Evolutionary conservation across 2,113 vertebrate species (phyloP), one percentile per base, ranked within the genome.

Genomic region (Garra rufa): DNA sequence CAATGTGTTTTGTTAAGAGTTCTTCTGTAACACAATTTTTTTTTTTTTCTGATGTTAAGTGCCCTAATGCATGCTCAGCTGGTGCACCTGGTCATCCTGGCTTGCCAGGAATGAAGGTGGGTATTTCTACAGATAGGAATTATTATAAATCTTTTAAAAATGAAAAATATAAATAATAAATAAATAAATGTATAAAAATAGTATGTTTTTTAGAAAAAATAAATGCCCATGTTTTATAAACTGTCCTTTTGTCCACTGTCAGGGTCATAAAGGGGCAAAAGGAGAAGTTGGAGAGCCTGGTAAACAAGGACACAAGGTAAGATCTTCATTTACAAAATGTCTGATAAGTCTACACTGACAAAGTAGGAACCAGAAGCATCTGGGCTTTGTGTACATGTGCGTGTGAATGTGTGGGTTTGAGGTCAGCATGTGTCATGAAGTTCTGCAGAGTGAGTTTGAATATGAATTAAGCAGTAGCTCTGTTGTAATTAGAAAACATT

Each of bases 281-380:
- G 98, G 97, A 84, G 97, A 99, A 85, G 89, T 91, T 79, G 98
- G 98, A 73, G 98, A 98, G 90, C 98, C 98, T 76, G 98, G 98
- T 88, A 98, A 96, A 93, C 98, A 99, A 94, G 98, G 98, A 43
- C 97, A 99, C 91, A 99, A 98, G 97, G 98, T 98, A 96, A 95
- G 88, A 78, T 63, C 30, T 38, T 3, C 4, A 14, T 21, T 2
- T 14, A 34, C 6, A 34, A n/a, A 69, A 63, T 0, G 11, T 34
- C 8, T 34, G 24, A 48, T 65, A 24, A 6, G n/a, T 48, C 21
- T 63, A 34, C 15, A 0, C 34, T 24, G 21, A 67, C 14, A 46
- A 48, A 19, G 17, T 8, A 76, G 48, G 13, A 17, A 52, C 10
- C 19, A 77, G 9, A 61, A 61, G 13, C n/a, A 24, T 44, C 30